Base-by-base conservation (phyloP, 2,888 invertebrate species). In the Carterocephalus palaemon region DNA sequence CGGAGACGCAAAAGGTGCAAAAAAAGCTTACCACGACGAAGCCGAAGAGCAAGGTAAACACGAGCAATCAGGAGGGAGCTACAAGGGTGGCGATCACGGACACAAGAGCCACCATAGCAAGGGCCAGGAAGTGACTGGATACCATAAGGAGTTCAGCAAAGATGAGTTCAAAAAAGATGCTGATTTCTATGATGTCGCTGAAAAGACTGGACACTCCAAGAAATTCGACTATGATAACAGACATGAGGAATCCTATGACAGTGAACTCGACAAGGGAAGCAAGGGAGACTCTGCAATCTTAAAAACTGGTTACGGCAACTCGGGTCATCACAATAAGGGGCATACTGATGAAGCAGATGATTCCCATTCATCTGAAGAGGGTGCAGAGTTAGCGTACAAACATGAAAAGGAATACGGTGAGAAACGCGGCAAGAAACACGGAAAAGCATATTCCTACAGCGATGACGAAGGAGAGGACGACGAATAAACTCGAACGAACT, bases 91-190 rank as follows among this genome's bases (percentile, higher is more conserved):
- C 1, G 88, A 88, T 48, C 89, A 88, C 56, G 89, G 88, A 4
- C 85, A 90, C 56, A 88, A 89, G 52, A 87, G 89, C 40, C 88
- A 89, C 51, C 89, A 88, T 71, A 91, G 91, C 70, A 92, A 92
- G 64, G 92, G 92, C 0, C 90, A 91, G 49, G 91, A 91, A 38
- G 88, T 92, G 12, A 90, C 89, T 4, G 93, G 93, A 9, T 93
- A 89, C 79, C 92, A 92, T 70, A 92, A 91, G 60, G 90, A 92
- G 1, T 92, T 91, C 73, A 89, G 90, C 74, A 93, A 93, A 81
- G 92, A 93, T 63, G 93, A 93, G 70, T 93, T 89, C 84, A 92
- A 93, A 70, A 93, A 93, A 64, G 91, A 92, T 61, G 92, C 92
- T 56, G 90, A 90, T 58, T 93, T 93, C 77, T 93, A 93, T 67